Evolutionary conservation across 2,797 vertebrate species (phyloP), one percentile per base, ranked within the genome.

Genomic region (Eospalax fontanierii): DNA sequence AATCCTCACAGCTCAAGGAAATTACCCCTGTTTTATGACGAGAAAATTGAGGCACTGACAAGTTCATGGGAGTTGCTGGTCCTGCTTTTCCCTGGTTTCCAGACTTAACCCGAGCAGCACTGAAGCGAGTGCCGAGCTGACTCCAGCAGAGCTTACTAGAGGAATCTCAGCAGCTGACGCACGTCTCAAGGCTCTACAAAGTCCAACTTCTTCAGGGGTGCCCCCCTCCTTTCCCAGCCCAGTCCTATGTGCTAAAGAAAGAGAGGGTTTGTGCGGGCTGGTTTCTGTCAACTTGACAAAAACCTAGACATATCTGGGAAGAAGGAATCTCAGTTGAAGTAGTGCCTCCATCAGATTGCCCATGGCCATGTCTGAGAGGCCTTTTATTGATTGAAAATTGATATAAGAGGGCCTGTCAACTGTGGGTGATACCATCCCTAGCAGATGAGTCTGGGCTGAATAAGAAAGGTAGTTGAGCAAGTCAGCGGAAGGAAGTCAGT

Each of bases 21-120:
- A 93, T 54, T 75, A 93, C 73, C 70, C 40, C 71, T 26, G 63
- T 74, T 85, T 91, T 82, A 91, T 82, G 87, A 89, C 40, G 38
- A 95, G 80, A 93, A 89, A 82, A 89, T 43, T 81, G 84, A 89
- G 65, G 75, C 40, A 70, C 74, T 80, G 87, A 95, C 61, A 89
- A 43, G 26, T 54, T 70, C 40, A 28, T n/a, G 61, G 61, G 81
- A 50, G 33, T 92, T 46, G 33, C 24, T 61, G 78, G 63, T 61
- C n/a, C 54, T 38, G 15, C 66, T 40, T 90, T 91, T 74, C 66
- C 85, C 66, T 40, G 75, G 57, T 61, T 84, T 83, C 83, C 43
- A 38, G 38, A 84, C 54, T 87, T 84, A 61, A 61, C 38, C 70
- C 12, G 7, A 30, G 28, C 22, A 50, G 6, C 21, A 93, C 61